Base-by-base conservation (phyloP, 35 echinoderm and acorn worm species). In the Ophioderma brevispina region DNA sequence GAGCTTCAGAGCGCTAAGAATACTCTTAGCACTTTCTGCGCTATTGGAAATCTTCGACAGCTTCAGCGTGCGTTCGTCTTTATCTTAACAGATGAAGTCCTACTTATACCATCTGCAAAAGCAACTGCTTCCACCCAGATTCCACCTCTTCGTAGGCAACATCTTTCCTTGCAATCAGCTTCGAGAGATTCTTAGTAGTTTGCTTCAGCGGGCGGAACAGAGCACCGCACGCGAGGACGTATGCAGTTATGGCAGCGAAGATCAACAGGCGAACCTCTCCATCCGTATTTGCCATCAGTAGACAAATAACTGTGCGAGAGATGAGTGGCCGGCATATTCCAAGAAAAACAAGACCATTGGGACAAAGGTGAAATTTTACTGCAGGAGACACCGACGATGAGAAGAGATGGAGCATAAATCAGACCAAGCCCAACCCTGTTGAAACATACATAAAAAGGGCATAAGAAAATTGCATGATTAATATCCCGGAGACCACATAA, bases 211-310 rank as follows among this genome's bases (percentile, higher is more conserved):
- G 82, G 25, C 82, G 38, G 30, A 91, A 85, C 18, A 91, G 8
- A 37, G 81, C 55, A 2, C 56, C 89, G 37, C 52, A 52, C 1
- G 75, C 64, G 33, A 91, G 30, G 1, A 50, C 6, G 37, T 91
- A 38, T 13, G 32, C 14, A 32, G 33, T 41, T 13, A 91, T 76
- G 28, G 55, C 89, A 38, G 75, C 39, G 17, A 91, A 35, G 33
- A 91, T 91, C 36, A 91, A 50, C 6, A 91, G 34, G 13, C n/a
- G 89, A 37, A 3, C 81, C 81, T n/a, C 82, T 13, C 89, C 89
- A 91, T 76, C 82, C 89, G 33, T 78, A 91, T 15, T 17, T 86
- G 34, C 28, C 76, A 86, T 35, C 70, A 46, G 10, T 36, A 78
- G 18, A 55, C 41, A 14, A 85, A 78, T n/a, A 91, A 40, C 28